Evolutionary conservation across 2,888 invertebrate species (phyloP), one percentile per base, ranked within the genome.

Genomic region (Dichetophora obliterata): DNA sequence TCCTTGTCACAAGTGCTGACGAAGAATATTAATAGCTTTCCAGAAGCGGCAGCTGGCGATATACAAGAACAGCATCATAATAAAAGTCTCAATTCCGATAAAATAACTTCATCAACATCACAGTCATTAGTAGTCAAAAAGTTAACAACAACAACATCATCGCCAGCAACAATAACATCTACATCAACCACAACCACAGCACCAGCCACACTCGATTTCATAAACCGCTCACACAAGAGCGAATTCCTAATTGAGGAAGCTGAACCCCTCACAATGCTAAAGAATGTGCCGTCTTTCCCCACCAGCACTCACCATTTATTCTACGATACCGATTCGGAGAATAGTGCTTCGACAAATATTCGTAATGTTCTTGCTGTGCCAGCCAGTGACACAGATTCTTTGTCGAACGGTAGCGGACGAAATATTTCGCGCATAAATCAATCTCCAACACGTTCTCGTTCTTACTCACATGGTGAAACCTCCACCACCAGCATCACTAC

Each of bases 191-290:
- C 59, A 75, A 75, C 76, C 24, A 80, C 80, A 11, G 61, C 78
- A 57, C 74, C 74, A 5, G 74, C 78, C 11, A 78, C 80, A 24
- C 80, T 81, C 14, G 87, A 87, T 48, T 88, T 87, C 74, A 86
- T 88, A 34, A 88, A 92, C 50, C 91, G 91, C 76, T 91, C 91
- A 1, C 92, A 91, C 81, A 91, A 91, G 83, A 92, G 91, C 82
- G 91, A 91, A 77, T 91, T 92, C 79, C 91, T 90, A 73, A 91
- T 92, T 4, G 92, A 92, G 82, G 92, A 92, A 85, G 88, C 89
- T 3, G 91, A 91, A 71, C 92, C 92, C 5, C 90, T 91, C 74
- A 91, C 91, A 57, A 82, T 82, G 82, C 57, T 54, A 16, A 83
- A 82, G 81, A 34, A 69, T n/a, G 6, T 2, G 0, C 54, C 43